A percentile compares a stretch with the other conserved stretches of the same genome.
These are phyloP conservation scores for Spodoptera litura DNA, from an alignment of 1,140 invertebrate species.

Conservation along the genomic window DNA sequence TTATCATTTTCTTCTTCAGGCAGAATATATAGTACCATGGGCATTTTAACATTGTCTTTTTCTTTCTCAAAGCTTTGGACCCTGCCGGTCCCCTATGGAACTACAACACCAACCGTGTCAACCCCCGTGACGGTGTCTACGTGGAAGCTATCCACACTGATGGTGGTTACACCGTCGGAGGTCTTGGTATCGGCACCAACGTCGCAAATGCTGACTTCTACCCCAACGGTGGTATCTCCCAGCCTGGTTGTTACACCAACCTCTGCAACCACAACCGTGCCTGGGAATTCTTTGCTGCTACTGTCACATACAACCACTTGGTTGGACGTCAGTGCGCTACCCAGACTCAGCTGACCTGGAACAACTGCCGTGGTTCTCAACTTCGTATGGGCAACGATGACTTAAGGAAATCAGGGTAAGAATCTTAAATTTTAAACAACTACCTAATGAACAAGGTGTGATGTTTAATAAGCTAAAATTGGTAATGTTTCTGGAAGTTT, in stretches of 20 bases:
- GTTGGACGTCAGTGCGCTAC: constrained; percentile 36
- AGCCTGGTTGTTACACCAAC: constrained; percentile 81
- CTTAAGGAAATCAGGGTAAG: constrained; percentile 56
- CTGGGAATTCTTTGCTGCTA: constrained; percentile 86
- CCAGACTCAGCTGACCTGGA: constrained; percentile 56
- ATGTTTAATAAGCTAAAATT: too few relatives aligned
- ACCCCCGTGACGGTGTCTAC: constrained; percentile 6
- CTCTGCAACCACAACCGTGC: constrained; percentile 88
- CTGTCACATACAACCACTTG: constrained; percentile 60
- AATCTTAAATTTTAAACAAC: too few relatives aligned
- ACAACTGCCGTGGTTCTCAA: constrained; percentile 61
- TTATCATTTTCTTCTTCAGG: not conserved
- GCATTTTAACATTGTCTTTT: not conserved
- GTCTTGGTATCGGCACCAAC: constrained; percentile 86
- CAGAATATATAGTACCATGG: too few relatives aligned
- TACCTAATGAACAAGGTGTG: too few relatives aligned
- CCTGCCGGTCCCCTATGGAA: constrained; percentile 32
- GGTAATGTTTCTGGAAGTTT: too few relatives aligned
- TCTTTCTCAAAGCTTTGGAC: constrained; percentile 7
- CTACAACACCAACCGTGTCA: constrained; percentile 12
- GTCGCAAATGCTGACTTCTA: constrained; percentile 90
- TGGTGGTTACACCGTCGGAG: constrained; percentile 60
- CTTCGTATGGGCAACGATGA: constrained; percentile 69
- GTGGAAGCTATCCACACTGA: constrained; percentile 63
- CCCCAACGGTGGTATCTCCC: constrained; percentile 89